phyloP scores from a whole-genome alignment of 1,140 invertebrate genomes.

The Coenobita brevimanus region DNA sequence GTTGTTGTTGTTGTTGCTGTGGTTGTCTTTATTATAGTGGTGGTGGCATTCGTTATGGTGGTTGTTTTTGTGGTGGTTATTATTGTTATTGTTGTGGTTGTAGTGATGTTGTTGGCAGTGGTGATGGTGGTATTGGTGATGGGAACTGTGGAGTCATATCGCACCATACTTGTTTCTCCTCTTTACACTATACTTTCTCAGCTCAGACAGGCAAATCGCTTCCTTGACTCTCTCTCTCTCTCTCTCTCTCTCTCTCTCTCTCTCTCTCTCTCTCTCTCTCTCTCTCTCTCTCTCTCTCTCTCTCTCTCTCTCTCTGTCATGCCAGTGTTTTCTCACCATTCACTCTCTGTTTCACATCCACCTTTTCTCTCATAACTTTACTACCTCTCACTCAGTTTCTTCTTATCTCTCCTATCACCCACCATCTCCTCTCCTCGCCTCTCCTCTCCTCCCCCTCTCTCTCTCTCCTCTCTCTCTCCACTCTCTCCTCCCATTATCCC shows the following conservation, averaged over 20 bases:
- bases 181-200: background rate
- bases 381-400: too few species aligned
- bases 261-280: background rate
- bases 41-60: too few species aligned
- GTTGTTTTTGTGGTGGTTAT: too few species aligned
- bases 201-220: background rate
- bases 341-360: background rate
- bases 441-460: background rate
- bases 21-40: too few species aligned
- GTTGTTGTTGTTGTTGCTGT: too few species aligned
- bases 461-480: background rate
- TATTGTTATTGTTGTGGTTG: too few species aligned
- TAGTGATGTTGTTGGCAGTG: too few species aligned
- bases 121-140: too few species aligned
- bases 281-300: background rate
- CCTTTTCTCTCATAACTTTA: too few species aligned
- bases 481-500: conserved; percentile 19
- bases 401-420: background rate
- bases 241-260: background rate
- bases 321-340: background rate
- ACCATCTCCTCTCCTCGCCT: background rate
- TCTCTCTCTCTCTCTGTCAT: background rate
- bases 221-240: background rate
- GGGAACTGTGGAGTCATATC: too few species aligned
- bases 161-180: background rate